Evolutionary conservation across 53 echinoderm and acorn worm genomes (phyloP), one percentile per base, ranked within the genome.

Genomic region (Holothuria scabra): DNA sequence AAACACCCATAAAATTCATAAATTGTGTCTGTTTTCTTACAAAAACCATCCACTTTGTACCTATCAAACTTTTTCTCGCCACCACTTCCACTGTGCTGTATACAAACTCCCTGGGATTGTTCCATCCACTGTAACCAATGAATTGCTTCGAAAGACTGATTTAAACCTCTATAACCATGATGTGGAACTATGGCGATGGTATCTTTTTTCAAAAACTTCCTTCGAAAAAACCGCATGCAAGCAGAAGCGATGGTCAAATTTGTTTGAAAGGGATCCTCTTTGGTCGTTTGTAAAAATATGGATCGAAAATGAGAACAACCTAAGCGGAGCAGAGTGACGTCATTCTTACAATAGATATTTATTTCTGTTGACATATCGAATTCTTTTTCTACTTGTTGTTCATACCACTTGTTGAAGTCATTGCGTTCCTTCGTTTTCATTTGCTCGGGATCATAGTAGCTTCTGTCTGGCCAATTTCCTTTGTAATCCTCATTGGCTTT

Each of bases 201-300:
- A 25, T 80, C 37, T 11, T 66, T 19, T 6, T 59, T 2, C 35
- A 87, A 20, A 56, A 87, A 87, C 25, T 81, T 80, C 16, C 60
- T 66, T 25, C 81, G 68, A 57, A 57, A 87, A 24, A 87, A 80
- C 3, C 35, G 68, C 34, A 67, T 20, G 12, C 80, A 66, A 4
- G 85, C 86, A 20, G 84, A 82, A 3, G 93, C 90, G 49, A 90
- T 93, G 12, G 90, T 93, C 31, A 92, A 74, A 48, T 69, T 74
- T 5, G 67, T 52, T 34, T 86, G 25, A 63, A 93, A 91, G 4
- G 90, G 93, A 32, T 93, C 93, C 1, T 88, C 65, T 0, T 88
- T 84, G 1, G 28, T 52, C 5, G 71, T 28, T 48, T 74, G 63
- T 52, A 56, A 25, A 28, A 88, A 72, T 20, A 83, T 46, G 28